A percentile compares a stretch with the other conserved stretches of the same genome.
Evolutionary conservation across 37 sponge, comb jelly and placozoan genomes (phyloP).

Genomic region (Hormiphora californensis): DNA sequence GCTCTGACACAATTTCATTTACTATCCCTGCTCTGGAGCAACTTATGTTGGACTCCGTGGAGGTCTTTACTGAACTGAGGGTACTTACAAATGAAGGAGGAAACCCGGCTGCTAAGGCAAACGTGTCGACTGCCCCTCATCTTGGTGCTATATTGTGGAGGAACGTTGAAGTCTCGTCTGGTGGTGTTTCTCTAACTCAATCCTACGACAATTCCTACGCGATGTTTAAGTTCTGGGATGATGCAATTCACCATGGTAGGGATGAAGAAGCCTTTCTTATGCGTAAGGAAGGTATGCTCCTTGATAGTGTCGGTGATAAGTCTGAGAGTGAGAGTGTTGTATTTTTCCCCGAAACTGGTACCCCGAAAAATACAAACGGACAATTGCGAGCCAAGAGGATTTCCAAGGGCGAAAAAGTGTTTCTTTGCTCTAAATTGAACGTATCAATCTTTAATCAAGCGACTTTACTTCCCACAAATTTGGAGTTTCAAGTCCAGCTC

Average conservation of each 20-base stretch:
- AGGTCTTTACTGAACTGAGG: background rate
- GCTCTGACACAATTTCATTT: slow-evolving; percentile 33
- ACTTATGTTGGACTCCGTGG: slow-evolving; percentile 25
- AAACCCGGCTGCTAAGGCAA: slow-evolving; percentile 1
- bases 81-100: background rate
- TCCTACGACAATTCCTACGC: background rate
- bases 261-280: background rate
- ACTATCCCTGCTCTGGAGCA: background rate
- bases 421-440: background rate
- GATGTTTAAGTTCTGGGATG: no score
- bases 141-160: slow-evolving; percentile 5
- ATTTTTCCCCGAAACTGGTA: background rate
- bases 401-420: background rate
- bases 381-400: background rate
- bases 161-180: slow-evolving; percentile 17
- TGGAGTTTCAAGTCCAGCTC: background rate
- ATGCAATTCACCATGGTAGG: background rate
- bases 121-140: background rate
- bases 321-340: background rate
- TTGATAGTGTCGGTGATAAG: background rate
- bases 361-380: background rate
- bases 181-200: background rate
- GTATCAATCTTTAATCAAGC: background rate
- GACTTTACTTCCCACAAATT: background rate
- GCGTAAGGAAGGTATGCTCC: background rate